A percentile compares a stretch with the other conserved stretches of the same genome.
These are phyloP conservation scores for Acestrorhynchus altus DNA, from an alignment of 2,797 vertebrate species.

Conservation along the genomic window DNA sequence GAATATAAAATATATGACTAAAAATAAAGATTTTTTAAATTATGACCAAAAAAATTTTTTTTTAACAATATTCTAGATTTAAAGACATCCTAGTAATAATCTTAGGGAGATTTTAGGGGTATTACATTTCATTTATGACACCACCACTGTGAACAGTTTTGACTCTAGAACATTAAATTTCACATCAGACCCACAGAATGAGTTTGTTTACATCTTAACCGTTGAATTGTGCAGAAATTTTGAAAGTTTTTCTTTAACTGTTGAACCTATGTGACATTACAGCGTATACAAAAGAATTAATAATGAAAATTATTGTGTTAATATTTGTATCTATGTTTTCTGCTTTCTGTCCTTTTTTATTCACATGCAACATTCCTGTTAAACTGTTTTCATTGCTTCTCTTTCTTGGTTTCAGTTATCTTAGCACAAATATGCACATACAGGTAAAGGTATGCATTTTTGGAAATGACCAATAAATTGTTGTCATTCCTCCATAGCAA, in stretches of 20 bases:
- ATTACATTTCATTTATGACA: neutral
- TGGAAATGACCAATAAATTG: conserved; percentile 18
- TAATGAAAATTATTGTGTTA: conserved; percentile 12
- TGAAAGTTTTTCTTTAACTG: neutral
- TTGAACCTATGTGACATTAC: conserved; percentile 3
- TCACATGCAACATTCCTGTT: neutral
- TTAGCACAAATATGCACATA: conserved; percentile 1
- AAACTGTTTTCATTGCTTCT: neutral
- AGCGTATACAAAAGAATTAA: neutral
- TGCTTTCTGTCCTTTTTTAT: neutral
- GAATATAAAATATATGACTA: too few species aligned
- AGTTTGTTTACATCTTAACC: neutral
- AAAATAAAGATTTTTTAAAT: too few species aligned
- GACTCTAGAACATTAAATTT: neutral
- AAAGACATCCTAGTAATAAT: too few species aligned
- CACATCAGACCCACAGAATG: neutral
- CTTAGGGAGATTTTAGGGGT: too few species aligned
- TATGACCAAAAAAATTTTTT: too few species aligned
- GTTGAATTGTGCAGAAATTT: neutral
- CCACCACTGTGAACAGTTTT: neutral
- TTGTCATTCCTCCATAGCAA: conserved; percentile 3
- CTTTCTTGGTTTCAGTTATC: neutral
- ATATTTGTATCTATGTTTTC: conserved; percentile 17
- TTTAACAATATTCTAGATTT: too few species aligned
- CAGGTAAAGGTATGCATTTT: neutral